Base-by-base conservation (phyloP, 2,113 vertebrate species). In the Atractosteus spatula region DNA sequence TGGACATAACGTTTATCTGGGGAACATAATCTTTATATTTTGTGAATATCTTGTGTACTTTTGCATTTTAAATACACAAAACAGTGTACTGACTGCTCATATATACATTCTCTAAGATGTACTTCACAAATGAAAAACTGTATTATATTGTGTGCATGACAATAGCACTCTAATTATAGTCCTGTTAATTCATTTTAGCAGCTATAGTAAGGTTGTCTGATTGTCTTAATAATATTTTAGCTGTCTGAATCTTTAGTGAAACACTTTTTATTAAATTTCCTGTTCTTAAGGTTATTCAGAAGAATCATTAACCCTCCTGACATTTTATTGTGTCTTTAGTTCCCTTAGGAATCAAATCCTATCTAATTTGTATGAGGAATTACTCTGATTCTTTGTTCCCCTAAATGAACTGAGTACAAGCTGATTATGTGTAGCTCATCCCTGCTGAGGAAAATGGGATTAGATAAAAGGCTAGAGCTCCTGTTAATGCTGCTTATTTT, bases 251-350 rank as follows among this genome's bases (percentile, higher is more conserved):
- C 77, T 89, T 86, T 85, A 87, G 84, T 81, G 74, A 77, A 79
- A 86, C 80, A 78, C 77, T 83, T 84, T 83, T 86, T 84, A 80
- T 90, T 71, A 88, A 93, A 90, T 86, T 76, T 81, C 82, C 83
- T 56, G 64, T 81, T 78, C 86, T 87, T 87, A 83, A 85, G 83
- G 87, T 91, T 93, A 93, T 93, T 93, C 92, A 91, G 87, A 77
- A 84, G 84, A 83, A 86, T 92, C 89, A 93, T 95, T 94, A 94
- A 88, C 87, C 91, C 85, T 78, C 83, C 78, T 91, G 86, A 85
- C 85, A 89, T 81, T 83, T 83, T 83, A 80, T 91, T 82, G 82
- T 91, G 86, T 85, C 84, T 82, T 82, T 86, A 89, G 82, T 83
- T 90, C 89, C 88, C 85, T 79, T 45, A 85, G 83, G 88, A 93